A percentile compares a stretch with the other conserved stretches of the same genome.
phyloP scores from a whole-genome alignment of 2,797 vertebrate genomes.

The Cheirogaleus major region DNA sequence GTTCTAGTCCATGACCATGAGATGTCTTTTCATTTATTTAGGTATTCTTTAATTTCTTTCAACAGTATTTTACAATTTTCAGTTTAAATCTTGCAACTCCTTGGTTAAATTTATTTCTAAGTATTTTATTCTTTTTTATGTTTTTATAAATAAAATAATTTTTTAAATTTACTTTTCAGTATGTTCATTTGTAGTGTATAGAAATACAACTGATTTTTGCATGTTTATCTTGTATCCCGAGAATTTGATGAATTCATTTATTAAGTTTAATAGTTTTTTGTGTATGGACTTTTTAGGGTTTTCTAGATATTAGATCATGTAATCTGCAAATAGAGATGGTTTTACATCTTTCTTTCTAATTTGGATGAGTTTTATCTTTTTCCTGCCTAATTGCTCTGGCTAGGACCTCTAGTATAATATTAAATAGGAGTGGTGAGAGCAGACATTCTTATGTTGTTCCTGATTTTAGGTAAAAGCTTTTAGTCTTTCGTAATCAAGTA shows the following conservation, averaged over 20 bases:
- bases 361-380: neutral
- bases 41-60: neutral
- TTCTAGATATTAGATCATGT: neutral
- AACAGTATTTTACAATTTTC: neutral
- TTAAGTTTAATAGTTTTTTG: neutral
- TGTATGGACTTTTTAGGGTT: neutral
- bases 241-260: neutral
- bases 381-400: neutral
- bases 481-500: neutral
- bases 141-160: neutral
- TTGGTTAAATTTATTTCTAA: constrained; percentile 11
- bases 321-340: neutral
- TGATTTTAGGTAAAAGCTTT: neutral
- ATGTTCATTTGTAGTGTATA: neutral
- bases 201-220: neutral
- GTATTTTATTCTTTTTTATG: constrained; percentile 8
- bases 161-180: neutral
- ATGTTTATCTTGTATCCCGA: neutral
- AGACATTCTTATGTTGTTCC: neutral
- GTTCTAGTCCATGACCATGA: neutral
- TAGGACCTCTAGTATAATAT: neutral
- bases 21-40: neutral
- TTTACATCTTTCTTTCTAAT: neutral
- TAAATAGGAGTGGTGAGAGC: neutral
- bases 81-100: neutral